Evolutionary conservation across 2,888 invertebrate species (phyloP), one percentile per base, ranked within the genome.

Genomic region (Spicauda simplicius): DNA sequence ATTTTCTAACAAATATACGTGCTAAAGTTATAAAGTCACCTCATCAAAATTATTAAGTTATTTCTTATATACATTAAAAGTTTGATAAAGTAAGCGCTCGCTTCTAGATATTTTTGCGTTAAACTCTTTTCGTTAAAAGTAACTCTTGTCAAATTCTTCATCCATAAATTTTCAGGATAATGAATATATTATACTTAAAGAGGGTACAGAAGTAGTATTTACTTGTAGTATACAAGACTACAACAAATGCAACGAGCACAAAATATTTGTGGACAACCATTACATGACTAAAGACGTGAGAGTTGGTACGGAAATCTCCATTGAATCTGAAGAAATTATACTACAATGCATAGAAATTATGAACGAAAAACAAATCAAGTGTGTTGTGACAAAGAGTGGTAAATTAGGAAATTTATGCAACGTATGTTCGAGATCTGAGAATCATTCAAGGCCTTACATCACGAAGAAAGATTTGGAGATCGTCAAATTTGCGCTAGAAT

Each of bases 221-320:
- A 84, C 84, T n/a, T 75, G 75, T 55, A 69, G 82, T 5, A 64
- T 71, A 3, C 71, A 71, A 30, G 80, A 75, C 48, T 79, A 73
- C 70, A 78, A 82, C 52, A 79, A 78, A 73, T 86, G 87, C 59
- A 77, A 77, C 60, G 61, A 73, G 16, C 67, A 73, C n/a, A 74
- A 68, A 60, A 80, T 87, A 67, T 87, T 78, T 55, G 79, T 86
- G 8, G 83, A 86, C 62, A 83, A 86, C 70, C 74, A 77, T 0
- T 79, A 77, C 61, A 79, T 81, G 0, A 69, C 80, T 0, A 68
- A 75, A 5, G 74, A 71, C 11, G 72, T 85, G 1, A 74, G 72
- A 64, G 72, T 75, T 10, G 81, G 81, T 2, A 78, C 78, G 0
- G 83, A 86, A 73, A 77, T 87, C 33, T 74, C 78, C 2, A 73